Evolutionary conservation across 2,888 invertebrate genomes (phyloP), one percentile per base, ranked within the genome.

Genomic region (Limnephilus lunatus): DNA sequence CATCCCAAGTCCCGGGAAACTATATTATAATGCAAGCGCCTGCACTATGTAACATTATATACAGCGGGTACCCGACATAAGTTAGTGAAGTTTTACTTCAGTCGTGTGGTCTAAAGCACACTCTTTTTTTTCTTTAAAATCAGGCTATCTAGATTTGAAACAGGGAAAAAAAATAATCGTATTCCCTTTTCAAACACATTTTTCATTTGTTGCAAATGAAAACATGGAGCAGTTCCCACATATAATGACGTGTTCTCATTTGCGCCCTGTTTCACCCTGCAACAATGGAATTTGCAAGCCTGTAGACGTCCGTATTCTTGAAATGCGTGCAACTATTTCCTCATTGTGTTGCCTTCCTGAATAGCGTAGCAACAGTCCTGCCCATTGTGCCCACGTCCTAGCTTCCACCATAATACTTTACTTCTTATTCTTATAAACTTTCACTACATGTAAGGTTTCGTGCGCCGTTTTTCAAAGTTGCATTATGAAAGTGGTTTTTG

Each of bases 301-400:
- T 85, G 35, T 68, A 68, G 68, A 68, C 68, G 68, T 19, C 32
- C 81, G 39, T 85, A 85, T 85, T 85, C 86, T 86, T 44, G 44
- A 86, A 86, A 86, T 86, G 86, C 86, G 86, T 86, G 44, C 86
- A 86, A 86, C 86, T 86, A 86, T 86, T 86, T 86, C n/a, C 86
- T 86, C 39, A 44, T 86, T 44, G 86, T 39, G 39, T 14, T n/a
- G 14, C 86, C 30, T 30, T 44, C 44, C 44, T 44, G 44, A 86
- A 44, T 30, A n/a, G 86, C 35, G n/a, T 44, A 86, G 86, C 35
- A 83, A 83, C 83, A 32, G 83, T 86, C 86, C 48, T 44, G 30
- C 48, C 86, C 44, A 86, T 86, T 86, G 86, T 86, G 86, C 44
- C n/a, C 39, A n/a, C 86, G 19, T 86, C 44, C 86, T 86, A 30